These are phyloP conservation scores for Ernsta delagoae DNA, from an alignment of 2,888 invertebrate species.

Conservation along the genomic window DNA sequence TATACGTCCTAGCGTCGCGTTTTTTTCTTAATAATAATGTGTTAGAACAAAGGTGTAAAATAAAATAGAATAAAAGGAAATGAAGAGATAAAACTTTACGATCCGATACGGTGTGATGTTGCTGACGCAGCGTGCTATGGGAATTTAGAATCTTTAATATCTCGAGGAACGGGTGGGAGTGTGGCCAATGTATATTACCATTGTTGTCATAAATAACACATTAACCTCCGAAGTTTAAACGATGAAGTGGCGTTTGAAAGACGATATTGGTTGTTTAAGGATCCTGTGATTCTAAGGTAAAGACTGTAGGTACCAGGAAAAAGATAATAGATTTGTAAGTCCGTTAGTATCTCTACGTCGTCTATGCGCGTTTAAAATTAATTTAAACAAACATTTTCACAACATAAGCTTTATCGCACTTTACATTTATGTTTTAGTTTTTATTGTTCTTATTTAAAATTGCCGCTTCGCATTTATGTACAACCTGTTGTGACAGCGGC, in stretches of 20 bases:
- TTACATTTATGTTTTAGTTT: background rate
- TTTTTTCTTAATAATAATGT: slow-evolving; percentile 39
- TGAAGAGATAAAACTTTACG: slow-evolving; percentile 81
- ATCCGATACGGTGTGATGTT: slow-evolving; percentile 68
- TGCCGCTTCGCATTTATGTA: background rate
- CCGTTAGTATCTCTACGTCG: no score
- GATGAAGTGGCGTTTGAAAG: slow-evolving; percentile 9
- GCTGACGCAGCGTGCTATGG: slow-evolving; percentile 63
- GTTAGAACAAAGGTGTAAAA: slow-evolving; percentile 65
- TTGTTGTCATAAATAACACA: slow-evolving; percentile 30
- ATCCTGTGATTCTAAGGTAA: background rate
- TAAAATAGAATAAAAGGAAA: slow-evolving; percentile 58
- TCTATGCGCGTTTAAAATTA: background rate
- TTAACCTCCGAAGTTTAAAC: slow-evolving; percentile 10
- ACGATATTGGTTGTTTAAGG: background rate
- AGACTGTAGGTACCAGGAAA: no score
- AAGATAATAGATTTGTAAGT: no score
- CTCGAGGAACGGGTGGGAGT: slow-evolving; percentile 23
- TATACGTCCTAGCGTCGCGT: slow-evolving; percentile 15
- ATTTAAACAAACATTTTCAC: background rate
- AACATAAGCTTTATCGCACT: background rate
- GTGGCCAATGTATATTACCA: slow-evolving; percentile 17
- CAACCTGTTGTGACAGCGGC: slow-evolving; percentile 3
- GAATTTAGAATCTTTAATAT: slow-evolving; percentile 54
- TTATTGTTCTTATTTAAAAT: background rate